Evolutionary conservation across 2,797 vertebrate species (phyloP).

Genomic region (Pelobates cultripes): DNA sequence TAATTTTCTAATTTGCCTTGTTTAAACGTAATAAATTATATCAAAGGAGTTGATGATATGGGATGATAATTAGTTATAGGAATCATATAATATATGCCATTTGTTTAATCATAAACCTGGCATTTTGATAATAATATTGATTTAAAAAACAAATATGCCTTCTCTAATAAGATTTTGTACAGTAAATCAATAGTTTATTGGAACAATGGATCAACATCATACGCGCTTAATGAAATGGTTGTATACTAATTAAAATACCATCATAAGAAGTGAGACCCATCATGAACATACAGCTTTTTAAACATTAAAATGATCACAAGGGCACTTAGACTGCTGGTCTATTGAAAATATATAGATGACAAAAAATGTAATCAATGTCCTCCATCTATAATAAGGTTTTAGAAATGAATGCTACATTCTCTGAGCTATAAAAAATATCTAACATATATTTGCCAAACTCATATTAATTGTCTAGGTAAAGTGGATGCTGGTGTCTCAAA

Average conservation of each 20-base stretch:
- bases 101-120: background rate
- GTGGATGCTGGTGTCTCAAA: too few relatives aligned
- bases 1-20: too few relatives aligned
- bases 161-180: background rate
- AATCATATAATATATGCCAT: background rate
- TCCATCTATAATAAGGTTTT: too few relatives aligned
- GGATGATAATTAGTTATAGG: background rate
- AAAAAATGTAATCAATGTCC: too few relatives aligned
- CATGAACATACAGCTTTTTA: background rate
- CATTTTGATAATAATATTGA: slow-evolving; percentile 1
- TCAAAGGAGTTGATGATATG: background rate
- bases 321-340: too few relatives aligned
- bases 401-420: too few relatives aligned
- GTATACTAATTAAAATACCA: background rate
- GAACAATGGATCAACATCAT: background rate
- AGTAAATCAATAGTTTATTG: background rate
- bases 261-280: background rate
- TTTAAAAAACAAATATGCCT: background rate
- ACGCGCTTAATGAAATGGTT: background rate
- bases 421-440: too few relatives aligned
- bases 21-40: too few relatives aligned
- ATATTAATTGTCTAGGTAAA: too few relatives aligned
- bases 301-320: background rate
- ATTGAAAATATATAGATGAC: too few relatives aligned
- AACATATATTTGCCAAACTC: too few relatives aligned